Evolutionary conservation across 2,113 vertebrate species (phyloP).

Genomic region (Lota lota): DNA sequence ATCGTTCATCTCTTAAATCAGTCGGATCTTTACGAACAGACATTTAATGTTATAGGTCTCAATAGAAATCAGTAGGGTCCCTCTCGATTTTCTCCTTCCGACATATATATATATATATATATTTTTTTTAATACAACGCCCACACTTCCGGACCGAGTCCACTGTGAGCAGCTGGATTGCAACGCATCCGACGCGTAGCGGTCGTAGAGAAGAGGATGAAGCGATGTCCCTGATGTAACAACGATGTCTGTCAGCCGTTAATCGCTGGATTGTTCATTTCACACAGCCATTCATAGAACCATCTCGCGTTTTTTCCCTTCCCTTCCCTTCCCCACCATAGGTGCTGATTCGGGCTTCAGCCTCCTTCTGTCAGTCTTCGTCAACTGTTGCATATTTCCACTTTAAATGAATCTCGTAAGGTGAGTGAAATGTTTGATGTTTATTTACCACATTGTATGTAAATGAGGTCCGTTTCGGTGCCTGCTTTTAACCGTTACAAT

Average conservation of each 20-base stretch:
- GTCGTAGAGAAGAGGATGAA: constrained; percentile 35
- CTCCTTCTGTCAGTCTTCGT: constrained; percentile 45
- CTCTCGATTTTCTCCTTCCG: too few species aligned
- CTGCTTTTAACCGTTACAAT: neutral
- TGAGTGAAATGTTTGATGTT: constrained; percentile 36
- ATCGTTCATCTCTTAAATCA: neutral
- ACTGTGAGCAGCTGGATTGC: constrained; percentile 45
- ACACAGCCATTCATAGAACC: neutral
- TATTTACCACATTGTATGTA: neutral
- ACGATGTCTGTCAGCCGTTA: constrained; percentile 11
- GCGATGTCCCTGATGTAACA: constrained; percentile 19
- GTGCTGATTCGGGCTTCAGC: constrained; percentile 30
- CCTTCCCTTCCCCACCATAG: neutral
- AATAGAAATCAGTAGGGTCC: too few species aligned
- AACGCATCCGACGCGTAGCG: constrained; percentile 38
- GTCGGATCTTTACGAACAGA: too few species aligned
- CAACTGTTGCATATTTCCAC: constrained; percentile 67
- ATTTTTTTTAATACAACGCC: constrained; percentile 3
- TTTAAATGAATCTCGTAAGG: constrained; percentile 81
- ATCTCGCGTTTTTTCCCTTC: neutral
- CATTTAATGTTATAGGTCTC: too few species aligned
- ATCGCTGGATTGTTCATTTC: neutral
- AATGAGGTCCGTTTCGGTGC: too few species aligned
- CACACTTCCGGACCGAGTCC: constrained; percentile 53
- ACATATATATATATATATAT: too few species aligned